Evolutionary conservation across 2,888 invertebrate genomes (phyloP), one percentile per base, ranked within the genome.

Genomic region (Leptinotarsa rubiginosa): DNA sequence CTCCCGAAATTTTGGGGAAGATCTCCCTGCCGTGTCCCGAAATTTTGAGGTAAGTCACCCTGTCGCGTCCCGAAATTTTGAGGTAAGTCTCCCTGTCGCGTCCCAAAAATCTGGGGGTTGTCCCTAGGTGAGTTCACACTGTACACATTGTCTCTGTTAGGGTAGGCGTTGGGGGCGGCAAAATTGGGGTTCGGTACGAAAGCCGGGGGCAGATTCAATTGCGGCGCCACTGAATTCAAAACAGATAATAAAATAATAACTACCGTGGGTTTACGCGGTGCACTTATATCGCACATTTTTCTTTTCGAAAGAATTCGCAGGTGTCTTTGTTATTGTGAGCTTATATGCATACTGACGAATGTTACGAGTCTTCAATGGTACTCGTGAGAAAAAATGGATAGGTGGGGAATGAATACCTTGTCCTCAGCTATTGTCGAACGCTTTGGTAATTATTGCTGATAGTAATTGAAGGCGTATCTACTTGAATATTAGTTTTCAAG

Each of bases 281-380:
- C 79, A 76, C 83, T 84, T 41, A 85, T 84, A 72, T 87, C 86
- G 79, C 86, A 86, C 86, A 87, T 86, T 72, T 78, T 80, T 72
- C 49, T 73, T 67, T 66, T 65, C 62, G 10, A 41, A 47, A 41
- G 54, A 67, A 65, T 70, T 70, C 54, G 18, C 62, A 62, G 66
- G 74, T 79, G 81, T 80, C 81, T 81, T 79, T 77, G 76, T 79
- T 75, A 76, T 80, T 77, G 75, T 76, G 80, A 78, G 76, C 80
- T 82, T 79, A 79, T 82, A 77, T 81, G 79, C 72, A 77, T 82
- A 86, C 85, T 85, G 83, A 83, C 41, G 83, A 83, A 82, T 81
- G 79, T 78, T 75, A 73, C 77, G 80, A 81, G 80, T 81, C 82
- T 83, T 83, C 84, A 83, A 81, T 81, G 80, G 80, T 80, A 80